Evolutionary conservation across 2,888 invertebrate species (phyloP), one percentile per base, ranked within the genome.

Genomic region (Lordiphosa fenestrarum): DNA sequence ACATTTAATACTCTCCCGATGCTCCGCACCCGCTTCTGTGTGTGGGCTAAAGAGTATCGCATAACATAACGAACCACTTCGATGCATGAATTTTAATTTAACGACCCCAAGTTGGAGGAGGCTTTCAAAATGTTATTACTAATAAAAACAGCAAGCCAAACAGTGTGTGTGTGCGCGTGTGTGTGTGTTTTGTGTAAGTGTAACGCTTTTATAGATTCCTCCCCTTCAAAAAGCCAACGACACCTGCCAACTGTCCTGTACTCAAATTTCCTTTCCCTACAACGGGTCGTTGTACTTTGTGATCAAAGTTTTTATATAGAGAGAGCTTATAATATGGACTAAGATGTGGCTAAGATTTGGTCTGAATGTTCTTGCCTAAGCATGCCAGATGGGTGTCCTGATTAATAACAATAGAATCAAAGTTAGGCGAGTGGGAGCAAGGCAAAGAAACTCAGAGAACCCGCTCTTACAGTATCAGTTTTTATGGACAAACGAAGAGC

Each of bases 51-150:
- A 59, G 36, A 49, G 53, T 68, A 68, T 56, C 68, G 30, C 55
- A 66, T 33, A 38, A 39, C 39, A 9, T 36, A n/a, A 23, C 41
- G 48, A 49, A 36, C n/a, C 44, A 44, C 44, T 44, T 30, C 56
- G 61, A 57, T 66, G 78, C 74, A 73, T 73, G 71, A 55, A 75
- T 77, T 75, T 74, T 54, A 67, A 75, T 74, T 74, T 69, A 62
- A 82, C 71, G 65, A 65, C 51, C 81, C 51, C 81, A 65, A 57
- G 81, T 68, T 69, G 78, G 30, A 30, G 9, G 30, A 73, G 84
- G 76, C 80, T 75, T 73, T 84, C 76, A 75, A 84, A 81, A 84
- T 80, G 83, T 81, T 81, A 82, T 84, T 82, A 80, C 80, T 64
- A 73, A 81, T 81, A 81, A 81, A 81, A 77, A 40, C 64, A 35